Conservation (phyloP, 2,113 vertebrate species). For the Etheostoma cragini region DNA sequence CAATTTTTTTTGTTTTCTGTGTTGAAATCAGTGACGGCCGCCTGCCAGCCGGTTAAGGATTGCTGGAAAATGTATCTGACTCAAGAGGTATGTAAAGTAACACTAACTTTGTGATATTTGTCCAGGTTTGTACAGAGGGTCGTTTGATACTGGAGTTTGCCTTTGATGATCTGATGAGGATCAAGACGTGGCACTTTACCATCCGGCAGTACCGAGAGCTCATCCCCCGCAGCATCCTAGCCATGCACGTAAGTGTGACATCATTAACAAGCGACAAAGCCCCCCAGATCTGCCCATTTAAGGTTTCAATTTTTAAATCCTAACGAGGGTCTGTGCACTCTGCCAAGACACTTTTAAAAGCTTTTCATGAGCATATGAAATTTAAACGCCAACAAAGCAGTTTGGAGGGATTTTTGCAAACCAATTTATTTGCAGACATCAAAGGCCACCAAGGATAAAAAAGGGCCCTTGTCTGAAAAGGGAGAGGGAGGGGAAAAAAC, state of each 20-base stretch:
- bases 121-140: slow-evolving; percentile 97
- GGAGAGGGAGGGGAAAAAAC: slow-evolving; percentile 53
- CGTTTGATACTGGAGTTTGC: slow-evolving; percentile 98
- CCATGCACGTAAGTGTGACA: slow-evolving; percentile 95
- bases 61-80: slow-evolving; percentile 12
- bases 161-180: slow-evolving; percentile 99
- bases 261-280: slow-evolving; percentile 33
- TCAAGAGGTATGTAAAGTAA: slow-evolving; percentile 25
- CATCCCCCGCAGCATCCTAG: slow-evolving; percentile 97
- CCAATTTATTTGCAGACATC: slow-evolving; percentile 80
- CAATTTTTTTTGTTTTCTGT: slow-evolving; percentile 35
- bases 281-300: background rate
- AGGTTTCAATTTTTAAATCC: slow-evolving; percentile 37
- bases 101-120: slow-evolving; percentile 64
- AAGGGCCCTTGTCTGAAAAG: slow-evolving; percentile 63
- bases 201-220: slow-evolving; percentile 98
- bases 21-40: slow-evolving; percentile 33
- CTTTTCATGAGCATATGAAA: slow-evolving; percentile 60
- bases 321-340: slow-evolving; percentile 41
- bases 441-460: slow-evolving; percentile 72
- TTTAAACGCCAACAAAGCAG: slow-evolving; percentile 75
- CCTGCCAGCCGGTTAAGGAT: slow-evolving; percentile 1
- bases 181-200: slow-evolving; percentile 99
- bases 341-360: slow-evolving; percentile 45
- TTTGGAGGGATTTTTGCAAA: slow-evolving; percentile 72